Evolutionary conservation across 1,140 invertebrate species (phyloP).

Genomic region (Antheraea mylitta): DNA sequence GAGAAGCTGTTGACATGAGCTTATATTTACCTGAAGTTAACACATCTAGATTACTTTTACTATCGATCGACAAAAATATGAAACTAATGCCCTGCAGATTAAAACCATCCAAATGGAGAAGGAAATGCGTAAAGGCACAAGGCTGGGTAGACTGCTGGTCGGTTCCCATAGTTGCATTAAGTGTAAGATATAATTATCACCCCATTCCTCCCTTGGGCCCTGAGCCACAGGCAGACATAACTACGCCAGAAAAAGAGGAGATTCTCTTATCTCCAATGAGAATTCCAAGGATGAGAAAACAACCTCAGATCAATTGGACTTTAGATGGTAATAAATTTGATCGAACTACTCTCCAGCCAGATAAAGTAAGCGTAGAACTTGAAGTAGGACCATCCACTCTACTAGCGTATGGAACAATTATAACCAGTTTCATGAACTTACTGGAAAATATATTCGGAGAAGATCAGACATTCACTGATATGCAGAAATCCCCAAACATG

Average conservation of each 20-base stretch:
- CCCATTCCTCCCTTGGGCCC: conserved; percentile 92
- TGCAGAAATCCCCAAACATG: conserved; percentile 83
- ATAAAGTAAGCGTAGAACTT: conserved; percentile 93
- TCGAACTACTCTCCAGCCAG: conserved; percentile 89
- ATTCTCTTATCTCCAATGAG: conserved; percentile 93
- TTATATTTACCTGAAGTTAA: conserved; percentile 95
- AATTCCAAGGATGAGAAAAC: conserved; percentile 88
- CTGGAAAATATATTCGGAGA: conserved; percentile 98
- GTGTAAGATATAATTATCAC: conserved; percentile 94
- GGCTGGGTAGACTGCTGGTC: conserved; percentile 98
- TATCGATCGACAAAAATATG: conserved; percentile 93
- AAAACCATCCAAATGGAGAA: conserved; percentile 88
- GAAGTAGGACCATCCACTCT: conserved; percentile 96
- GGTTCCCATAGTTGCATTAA: conserved; percentile 94
- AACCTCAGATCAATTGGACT: conserved; percentile 84
- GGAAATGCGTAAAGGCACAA: conserved; percentile 86
- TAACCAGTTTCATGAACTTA: conserved; percentile 93
- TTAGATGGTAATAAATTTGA: conserved; percentile 89
- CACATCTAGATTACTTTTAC: conserved; percentile 89
- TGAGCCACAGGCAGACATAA: conserved; percentile 92
- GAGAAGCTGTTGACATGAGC: conserved; percentile 93
- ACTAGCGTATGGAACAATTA: conserved; percentile 92
- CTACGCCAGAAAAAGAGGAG: conserved; percentile 96
- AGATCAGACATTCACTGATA: conserved; percentile 95
- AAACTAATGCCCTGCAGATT: conserved; percentile 85